phyloP scores from a whole-genome alignment of 1,140 invertebrate genomes.

The Drosophila paulistorum region DNA sequence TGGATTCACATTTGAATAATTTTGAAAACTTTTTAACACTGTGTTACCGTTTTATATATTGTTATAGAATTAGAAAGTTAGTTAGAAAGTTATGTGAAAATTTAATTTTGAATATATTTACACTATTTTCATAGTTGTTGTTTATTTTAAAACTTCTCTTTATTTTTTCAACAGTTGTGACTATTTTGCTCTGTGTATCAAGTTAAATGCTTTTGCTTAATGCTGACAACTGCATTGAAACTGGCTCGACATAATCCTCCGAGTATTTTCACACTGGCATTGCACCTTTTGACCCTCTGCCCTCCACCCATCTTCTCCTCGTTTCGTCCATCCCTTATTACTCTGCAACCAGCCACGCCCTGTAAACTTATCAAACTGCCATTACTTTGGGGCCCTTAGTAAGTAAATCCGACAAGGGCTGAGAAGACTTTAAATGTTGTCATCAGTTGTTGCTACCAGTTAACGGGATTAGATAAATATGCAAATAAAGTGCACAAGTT shows the following conservation, averaged over 20 bases:
- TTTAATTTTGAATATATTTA: too few species aligned
- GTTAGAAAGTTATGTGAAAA: too few species aligned
- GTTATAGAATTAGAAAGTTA: too few species aligned
- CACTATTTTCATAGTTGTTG: too few species aligned
- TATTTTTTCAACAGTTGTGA: too few species aligned
- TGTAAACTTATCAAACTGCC: conserved; percentile 55
- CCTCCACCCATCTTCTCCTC: not conserved
- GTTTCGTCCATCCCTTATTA: too few species aligned
- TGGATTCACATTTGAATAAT: too few species aligned
- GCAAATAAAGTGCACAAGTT: conserved; percentile 68
- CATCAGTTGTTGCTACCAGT: conserved; percentile 57
- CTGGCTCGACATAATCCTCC: conserved; percentile 63
- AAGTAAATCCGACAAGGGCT: conserved; percentile 61
- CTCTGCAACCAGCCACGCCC: not conserved
- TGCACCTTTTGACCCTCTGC: conserved; percentile 66
- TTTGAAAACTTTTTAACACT: too few species aligned
- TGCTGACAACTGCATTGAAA: conserved; percentile 43
- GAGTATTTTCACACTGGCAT: conserved; percentile 66
- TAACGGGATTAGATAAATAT: conserved; percentile 72
- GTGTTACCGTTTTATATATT: too few species aligned
- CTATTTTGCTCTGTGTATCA: conserved; percentile 33
- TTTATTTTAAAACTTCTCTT: too few species aligned
- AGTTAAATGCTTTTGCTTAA: conserved; percentile 34
- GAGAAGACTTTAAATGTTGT: conserved; percentile 39
- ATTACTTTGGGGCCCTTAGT: conserved; percentile 51